Base-by-base conservation (phyloP, 2,797 vertebrate genomes). In the Toxotes lorentzi region DNA sequence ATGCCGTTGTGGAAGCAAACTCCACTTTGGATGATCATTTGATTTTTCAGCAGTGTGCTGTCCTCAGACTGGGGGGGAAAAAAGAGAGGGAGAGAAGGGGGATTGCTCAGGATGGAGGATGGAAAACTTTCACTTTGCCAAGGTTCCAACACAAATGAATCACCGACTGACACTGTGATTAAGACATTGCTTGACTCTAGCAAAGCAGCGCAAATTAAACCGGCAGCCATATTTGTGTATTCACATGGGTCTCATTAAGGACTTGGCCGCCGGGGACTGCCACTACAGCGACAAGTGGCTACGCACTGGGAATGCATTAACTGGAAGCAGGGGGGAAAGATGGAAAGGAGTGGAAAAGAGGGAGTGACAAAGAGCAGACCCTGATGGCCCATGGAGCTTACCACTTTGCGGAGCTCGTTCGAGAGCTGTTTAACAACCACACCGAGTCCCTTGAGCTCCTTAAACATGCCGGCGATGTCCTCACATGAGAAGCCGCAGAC, bases 401-500 rank as follows among this genome's bases (percentile, higher is more conserved):
- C 98, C 97, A 98, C 96, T 97, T 96, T 95, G 63, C 90, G 90
- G 82, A 99, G 96, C 68, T 96, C 95, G 41, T 96, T 94, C 16
- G 97, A 95, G 87, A 99, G 95, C 1, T 96, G 94, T 82, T 95
- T 97, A 51, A 99, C 97, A 10, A 99, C 95, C 79, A 96, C 92
- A 8, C 96, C 95, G 68, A 99, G 95, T 68, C 97, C 97, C 91
- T 94, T 96, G 82, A 99, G 92, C 88, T 99, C 98, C 77, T 96
- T 94, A 81, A 98, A 97, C 96, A 99, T 97, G 91, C 93, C 94
- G 82, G 95, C 91, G 64, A 99, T 95, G 78, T 99, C 97, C 0
- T 99, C 97, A 68, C 98, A 99, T 41, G 98, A 97, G 93, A 98
- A 96, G n/a, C 98, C 98, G 19, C 98, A 99, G 85, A 98, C 94